These are phyloP conservation scores for Mythimna pallens DNA, from an alignment of 2,888 invertebrate genomes.

Conservation along the genomic window DNA sequence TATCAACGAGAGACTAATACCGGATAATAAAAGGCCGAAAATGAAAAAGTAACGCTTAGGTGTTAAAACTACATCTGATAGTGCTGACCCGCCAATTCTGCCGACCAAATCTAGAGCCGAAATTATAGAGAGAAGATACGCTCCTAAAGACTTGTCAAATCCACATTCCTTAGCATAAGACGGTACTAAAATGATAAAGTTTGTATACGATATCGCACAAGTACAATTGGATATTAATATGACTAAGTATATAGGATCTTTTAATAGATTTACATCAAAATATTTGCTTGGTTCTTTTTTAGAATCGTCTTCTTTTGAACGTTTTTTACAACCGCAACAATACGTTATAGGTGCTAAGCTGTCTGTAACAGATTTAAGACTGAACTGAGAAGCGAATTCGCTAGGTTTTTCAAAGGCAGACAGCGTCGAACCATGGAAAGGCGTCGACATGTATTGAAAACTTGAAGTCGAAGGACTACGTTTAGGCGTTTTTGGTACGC, in stretches of 20 bases:
- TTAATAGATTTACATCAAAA: conserved; percentile 93
- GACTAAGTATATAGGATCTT: conserved; percentile 95
- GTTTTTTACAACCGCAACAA: conserved; percentile 82
- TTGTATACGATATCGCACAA: conserved; percentile 96
- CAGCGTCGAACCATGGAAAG: conserved; percentile 96
- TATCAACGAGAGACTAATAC: conserved; percentile 93
- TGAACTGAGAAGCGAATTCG: conserved; percentile 95
- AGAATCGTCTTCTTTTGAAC: conserved; percentile 76
- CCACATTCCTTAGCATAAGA: conserved; percentile 93
- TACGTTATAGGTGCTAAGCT: conserved; percentile 87
- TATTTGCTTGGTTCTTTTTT: conserved; percentile 91
- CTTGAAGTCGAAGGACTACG: conserved; percentile 95
- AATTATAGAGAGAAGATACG: conserved; percentile 94
- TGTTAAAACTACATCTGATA: conserved; percentile 94
- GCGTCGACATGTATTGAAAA: conserved; percentile 96
- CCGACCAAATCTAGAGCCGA: conserved; percentile 95
- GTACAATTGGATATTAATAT: conserved; percentile 96
- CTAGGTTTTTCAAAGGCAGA: conserved; percentile 94
- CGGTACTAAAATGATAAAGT: conserved; percentile 95
- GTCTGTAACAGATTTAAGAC: conserved; percentile 92
- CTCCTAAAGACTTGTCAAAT: conserved; percentile 93
- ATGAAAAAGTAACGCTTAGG: conserved; percentile 96
- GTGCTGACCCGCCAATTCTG: conserved; percentile 95
- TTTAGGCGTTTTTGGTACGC: conserved; percentile 89
- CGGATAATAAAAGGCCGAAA: conserved; percentile 94